phyloP scores from a whole-genome alignment of 2,888 invertebrate genomes.

The Nephrotoma appendiculata region DNA sequence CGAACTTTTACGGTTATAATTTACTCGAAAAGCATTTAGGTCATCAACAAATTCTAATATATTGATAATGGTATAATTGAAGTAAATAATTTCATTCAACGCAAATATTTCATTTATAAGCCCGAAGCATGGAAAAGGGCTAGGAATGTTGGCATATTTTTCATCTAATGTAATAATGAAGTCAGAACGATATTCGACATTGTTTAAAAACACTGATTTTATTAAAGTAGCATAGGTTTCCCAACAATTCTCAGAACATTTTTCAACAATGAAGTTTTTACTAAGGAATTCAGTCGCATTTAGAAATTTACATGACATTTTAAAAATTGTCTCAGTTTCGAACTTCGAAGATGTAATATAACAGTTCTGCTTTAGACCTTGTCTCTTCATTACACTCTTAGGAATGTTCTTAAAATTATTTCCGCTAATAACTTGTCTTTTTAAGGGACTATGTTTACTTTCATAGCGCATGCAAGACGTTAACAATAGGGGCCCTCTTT shows the following conservation, averaged over 20 bases:
- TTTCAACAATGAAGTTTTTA: not conserved
- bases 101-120: slow-evolving; percentile 4
- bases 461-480: not conserved
- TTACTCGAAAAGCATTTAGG: slow-evolving; percentile 5
- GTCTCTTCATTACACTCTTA: not conserved
- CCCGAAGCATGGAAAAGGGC: not conserved
- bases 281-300: not conserved
- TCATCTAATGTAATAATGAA: not conserved
- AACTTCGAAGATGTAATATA: no score
- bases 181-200: not conserved
- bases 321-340: no score
- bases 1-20: not conserved
- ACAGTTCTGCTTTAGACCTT: no score
- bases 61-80: slow-evolving; percentile 1
- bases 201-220: not conserved
- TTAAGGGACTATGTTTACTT: slow-evolving; percentile 7
- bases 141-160: not conserved
- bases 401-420: slow-evolving; percentile 7
- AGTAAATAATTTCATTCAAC: not conserved
- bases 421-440: not conserved
- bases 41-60: slow-evolving; percentile 1
- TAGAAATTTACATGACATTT: not conserved
- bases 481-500: not conserved
- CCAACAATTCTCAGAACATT: not conserved
- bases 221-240: not conserved